phyloP scores from a whole-genome alignment of 2,797 vertebrate species.

The Sebastes melanostomus region DNA sequence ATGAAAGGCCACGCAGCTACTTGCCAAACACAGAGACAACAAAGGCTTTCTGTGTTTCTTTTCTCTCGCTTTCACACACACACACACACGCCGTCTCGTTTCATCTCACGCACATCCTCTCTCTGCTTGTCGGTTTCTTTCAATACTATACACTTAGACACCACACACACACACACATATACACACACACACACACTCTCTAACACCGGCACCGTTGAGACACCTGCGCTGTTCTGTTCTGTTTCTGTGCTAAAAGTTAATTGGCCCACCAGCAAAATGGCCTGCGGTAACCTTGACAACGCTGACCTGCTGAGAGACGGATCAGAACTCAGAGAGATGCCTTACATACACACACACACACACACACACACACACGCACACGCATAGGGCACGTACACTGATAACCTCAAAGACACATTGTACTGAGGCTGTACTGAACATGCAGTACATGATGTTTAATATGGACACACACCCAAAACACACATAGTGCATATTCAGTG shows the following conservation, averaged over 20 bases:
- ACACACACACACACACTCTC: not conserved
- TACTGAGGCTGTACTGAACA: not conserved
- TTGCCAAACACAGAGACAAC: constrained; percentile 31
- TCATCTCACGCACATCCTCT: not conserved
- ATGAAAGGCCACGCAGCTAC: constrained; percentile 26
- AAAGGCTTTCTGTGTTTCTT: constrained; percentile 12
- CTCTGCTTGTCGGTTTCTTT: constrained; percentile 23
- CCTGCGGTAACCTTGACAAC: constrained; percentile 81
- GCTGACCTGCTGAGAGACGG: constrained; percentile 74
- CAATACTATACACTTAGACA: not conserved
- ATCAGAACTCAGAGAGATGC: constrained; percentile 63
- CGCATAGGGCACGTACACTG: not conserved
- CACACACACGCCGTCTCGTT: constrained; percentile 1
- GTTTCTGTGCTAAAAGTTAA: constrained; percentile 73
- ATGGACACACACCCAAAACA: not conserved
- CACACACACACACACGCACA: not conserved
- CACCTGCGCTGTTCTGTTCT: constrained; percentile 48
- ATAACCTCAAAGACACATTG: not conserved
- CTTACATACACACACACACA: constrained; percentile 18
- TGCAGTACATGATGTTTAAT: not conserved
- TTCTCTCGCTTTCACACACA: constrained; percentile 1
- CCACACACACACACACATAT: not conserved
- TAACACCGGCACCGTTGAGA: constrained; percentile 26
- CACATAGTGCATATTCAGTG: not conserved
- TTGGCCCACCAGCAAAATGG: constrained; percentile 73